phyloP scores from a whole-genome alignment of 2,888 invertebrate genomes.

The Rambutsinella grinnellia region DNA sequence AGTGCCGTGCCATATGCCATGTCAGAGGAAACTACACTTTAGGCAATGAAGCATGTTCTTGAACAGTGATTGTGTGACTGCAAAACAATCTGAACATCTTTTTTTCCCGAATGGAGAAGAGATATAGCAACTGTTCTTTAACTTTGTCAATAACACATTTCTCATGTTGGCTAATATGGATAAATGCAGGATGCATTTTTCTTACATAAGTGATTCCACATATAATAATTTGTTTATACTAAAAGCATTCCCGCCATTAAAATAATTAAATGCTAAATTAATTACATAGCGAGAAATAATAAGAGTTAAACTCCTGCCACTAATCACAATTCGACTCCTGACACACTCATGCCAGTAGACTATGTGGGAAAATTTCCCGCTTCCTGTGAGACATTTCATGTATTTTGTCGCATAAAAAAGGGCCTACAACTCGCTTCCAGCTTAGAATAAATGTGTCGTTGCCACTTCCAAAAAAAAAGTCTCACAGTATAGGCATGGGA shows the following conservation, averaged over 20 bases:
- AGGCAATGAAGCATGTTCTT: background rate
- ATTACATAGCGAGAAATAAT: too few species aligned
- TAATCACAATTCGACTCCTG: background rate
- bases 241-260: too few species aligned
- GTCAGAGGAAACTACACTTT: background rate
- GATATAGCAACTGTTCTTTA: background rate
- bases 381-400: constrained; percentile 35
- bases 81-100: background rate
- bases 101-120: background rate
- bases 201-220: too few species aligned
- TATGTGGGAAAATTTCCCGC: constrained; percentile 24
- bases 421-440: background rate
- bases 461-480: constrained; percentile 2
- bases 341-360: background rate
- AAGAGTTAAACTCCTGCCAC: background rate
- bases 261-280: too few species aligned
- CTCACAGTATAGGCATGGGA: constrained; percentile 36
- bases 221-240: too few species aligned
- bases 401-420: constrained; percentile 22
- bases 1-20: background rate
- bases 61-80: background rate
- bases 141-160: background rate
- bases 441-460: background rate
- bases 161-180: background rate
- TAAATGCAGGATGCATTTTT: background rate